Percentiles rank a stretch among this genome's conserved stretches.
phyloP scores from a whole-genome alignment of 2,113 vertebrate species.

The Dissostichus mawsoni region DNA sequence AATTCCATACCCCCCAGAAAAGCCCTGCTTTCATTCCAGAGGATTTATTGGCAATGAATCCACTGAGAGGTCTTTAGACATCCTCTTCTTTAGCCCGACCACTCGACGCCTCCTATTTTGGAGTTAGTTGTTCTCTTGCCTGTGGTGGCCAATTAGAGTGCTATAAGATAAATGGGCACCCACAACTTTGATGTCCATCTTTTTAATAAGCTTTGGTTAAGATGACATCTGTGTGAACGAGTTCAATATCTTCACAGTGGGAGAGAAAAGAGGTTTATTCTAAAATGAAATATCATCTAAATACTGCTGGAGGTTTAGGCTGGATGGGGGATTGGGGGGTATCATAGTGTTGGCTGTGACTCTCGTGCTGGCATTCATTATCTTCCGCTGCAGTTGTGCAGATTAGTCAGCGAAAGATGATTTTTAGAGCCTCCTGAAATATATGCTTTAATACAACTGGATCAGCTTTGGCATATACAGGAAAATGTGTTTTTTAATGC shows the following conservation, averaged over 20 bases:
- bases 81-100: slow-evolving; percentile 72
- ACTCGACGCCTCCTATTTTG: slow-evolving; percentile 75
- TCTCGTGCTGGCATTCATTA: slow-evolving; percentile 76
- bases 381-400: slow-evolving; percentile 74
- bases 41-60: slow-evolving; percentile 82
- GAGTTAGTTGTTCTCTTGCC: slow-evolving; percentile 79
- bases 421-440: slow-evolving; percentile 73
- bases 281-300: slow-evolving; percentile 83
- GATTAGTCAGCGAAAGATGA: slow-evolving; percentile 79
- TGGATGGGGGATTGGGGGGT: slow-evolving; percentile 68
- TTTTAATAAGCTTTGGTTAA: slow-evolving; percentile 88
- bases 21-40: slow-evolving; percentile 69
- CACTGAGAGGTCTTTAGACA: slow-evolving; percentile 79
- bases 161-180: slow-evolving; percentile 81
- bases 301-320: slow-evolving; percentile 80
- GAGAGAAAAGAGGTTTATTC: slow-evolving; percentile 83
- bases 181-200: slow-evolving; percentile 83
- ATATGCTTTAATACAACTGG: slow-evolving; percentile 49
- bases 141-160: slow-evolving; percentile 84
- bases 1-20: slow-evolving; percentile 72
- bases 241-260: slow-evolving; percentile 83
- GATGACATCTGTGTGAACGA: slow-evolving; percentile 85
- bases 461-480: slow-evolving; percentile 49
- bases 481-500: not conserved
- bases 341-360: slow-evolving; percentile 71